Percentiles rank a stretch among this genome's conserved stretches.
These are phyloP conservation scores for Venustaconcha ellipsiformis DNA, from an alignment of 1,140 invertebrate species.

Conservation along the genomic window DNA sequence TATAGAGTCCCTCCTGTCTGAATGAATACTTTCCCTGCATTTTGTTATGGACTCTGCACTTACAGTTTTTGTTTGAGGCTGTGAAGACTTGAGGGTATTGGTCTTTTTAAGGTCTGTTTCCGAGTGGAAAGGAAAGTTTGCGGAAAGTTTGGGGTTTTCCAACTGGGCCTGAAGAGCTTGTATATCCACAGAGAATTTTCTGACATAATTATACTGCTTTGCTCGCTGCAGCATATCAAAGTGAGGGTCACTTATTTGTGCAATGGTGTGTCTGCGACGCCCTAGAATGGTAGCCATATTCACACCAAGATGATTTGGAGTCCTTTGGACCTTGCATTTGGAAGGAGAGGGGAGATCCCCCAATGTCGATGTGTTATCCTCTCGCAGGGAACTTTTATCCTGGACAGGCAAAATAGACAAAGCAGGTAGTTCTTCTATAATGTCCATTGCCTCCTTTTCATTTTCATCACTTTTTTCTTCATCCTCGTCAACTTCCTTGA, in stretches of 20 bases:
- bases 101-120: constrained; percentile 33
- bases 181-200: constrained; percentile 68
- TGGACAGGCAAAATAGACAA: constrained; percentile 7
- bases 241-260: constrained; percentile 54
- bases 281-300: constrained; percentile 58
- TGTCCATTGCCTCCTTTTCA: background rate
- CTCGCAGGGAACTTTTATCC: constrained; percentile 22
- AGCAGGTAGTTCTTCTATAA: too few species aligned
- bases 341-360: constrained; percentile 33
- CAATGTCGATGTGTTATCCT: constrained; percentile 35
- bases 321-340: constrained; percentile 22
- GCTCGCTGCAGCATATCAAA: constrained; percentile 43
- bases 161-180: constrained; percentile 64
- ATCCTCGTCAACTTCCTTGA: constrained; percentile 39
- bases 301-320: constrained; percentile 47
- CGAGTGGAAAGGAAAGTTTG: constrained; percentile 58
- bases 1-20: constrained; percentile 17
- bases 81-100: background rate
- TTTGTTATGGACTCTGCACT: constrained; percentile 5
- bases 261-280: constrained; percentile 59
- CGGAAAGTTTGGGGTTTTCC: constrained; percentile 64
- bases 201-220: constrained; percentile 64
- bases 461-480: constrained; percentile 21
- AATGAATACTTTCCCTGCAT: constrained; percentile 11
- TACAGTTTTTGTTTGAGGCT: background rate